phyloP scores from a whole-genome alignment of 2,113 vertebrate species.

The Pogonocichla stellata region DNA sequence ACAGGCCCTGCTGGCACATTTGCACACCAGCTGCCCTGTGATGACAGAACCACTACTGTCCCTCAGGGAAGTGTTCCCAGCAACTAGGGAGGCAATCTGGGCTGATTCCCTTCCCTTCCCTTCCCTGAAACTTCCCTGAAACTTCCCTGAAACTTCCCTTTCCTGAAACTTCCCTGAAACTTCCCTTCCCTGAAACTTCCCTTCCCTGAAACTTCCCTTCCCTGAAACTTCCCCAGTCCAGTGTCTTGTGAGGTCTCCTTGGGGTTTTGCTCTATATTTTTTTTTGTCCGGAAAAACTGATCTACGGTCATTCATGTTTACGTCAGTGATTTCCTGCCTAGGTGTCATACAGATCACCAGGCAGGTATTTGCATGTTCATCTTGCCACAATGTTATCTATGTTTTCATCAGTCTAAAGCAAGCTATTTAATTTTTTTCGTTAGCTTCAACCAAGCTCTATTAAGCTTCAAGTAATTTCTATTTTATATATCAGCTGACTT shows the following conservation, averaged over 20 bases:
- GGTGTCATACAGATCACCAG: neutral
- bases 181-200: neutral
- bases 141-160: too few relatives aligned
- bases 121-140: too few relatives aligned
- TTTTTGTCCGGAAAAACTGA: neutral
- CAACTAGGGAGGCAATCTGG: neutral
- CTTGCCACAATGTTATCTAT: neutral
- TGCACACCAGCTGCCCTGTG: neutral
- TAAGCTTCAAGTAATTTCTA: neutral
- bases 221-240: too few relatives aligned
- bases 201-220: too few relatives aligned
- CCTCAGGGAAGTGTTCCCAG: neutral
- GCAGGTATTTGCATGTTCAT: neutral
- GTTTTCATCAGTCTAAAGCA: neutral
- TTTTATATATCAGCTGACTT: neutral
- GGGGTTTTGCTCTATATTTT: neutral
- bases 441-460: neutral
- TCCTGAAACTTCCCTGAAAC: too few relatives aligned
- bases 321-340: neutral
- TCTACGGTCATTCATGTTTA: neutral
- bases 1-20: neutral
- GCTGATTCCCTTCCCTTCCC: neutral
- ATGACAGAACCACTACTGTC: neutral
- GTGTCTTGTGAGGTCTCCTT: neutral
- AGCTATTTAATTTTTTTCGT: neutral